Base-by-base conservation (phyloP, 1,140 invertebrate genomes). In the Kradibia gibbosae region DNA sequence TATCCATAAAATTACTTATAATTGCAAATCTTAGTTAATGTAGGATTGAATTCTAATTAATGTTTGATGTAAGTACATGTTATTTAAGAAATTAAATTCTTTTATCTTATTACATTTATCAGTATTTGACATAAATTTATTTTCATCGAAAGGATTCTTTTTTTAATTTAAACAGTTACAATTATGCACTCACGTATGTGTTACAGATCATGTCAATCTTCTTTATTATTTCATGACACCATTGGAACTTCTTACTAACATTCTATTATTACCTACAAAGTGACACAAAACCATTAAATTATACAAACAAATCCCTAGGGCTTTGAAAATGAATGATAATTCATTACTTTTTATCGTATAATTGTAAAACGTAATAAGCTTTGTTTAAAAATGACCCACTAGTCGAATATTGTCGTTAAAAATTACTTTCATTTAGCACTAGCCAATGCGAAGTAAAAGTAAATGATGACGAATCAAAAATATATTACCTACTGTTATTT, bases 391-490 rank as follows among this genome's bases (percentile, higher is more conserved):
- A 39, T 4, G 15, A 34, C 71, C 4, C 71, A 20, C 15, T 36
- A 79, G 22, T 36, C 8, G 28, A 45, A 57, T 57, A 60, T 34
- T 25, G 67, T 22, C 13, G 11, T 42, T 72, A 57, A 25, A 25
- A 31, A 34, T 62, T 60, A 76, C 45, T 36, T 36, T n/a, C n/a
- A 25, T n/a, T 36, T 15, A 22, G 48, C 71, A 15, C 8, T 34
- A 5, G 13, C 76, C 62, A 10, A 25, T 7, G 28, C 15, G 39
- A 36, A 5, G 55, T 22, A 48, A 70, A 80, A 73, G 72, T 39
- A 22, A 71, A 79, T 78, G 34, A 34, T 31, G 20, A 8, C 60
- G 50, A 22, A 76, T 76, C 34, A 34, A 67, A 79, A 57, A n/a
- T 36, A 79, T 50, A n/a, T 71, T 25, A 67, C 25, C 25, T 17